Percentiles rank a stretch among this genome's conserved stretches.
Conservation (phyloP, 1,140 invertebrate species). For the Helicorthomorpha holstii region DNA sequence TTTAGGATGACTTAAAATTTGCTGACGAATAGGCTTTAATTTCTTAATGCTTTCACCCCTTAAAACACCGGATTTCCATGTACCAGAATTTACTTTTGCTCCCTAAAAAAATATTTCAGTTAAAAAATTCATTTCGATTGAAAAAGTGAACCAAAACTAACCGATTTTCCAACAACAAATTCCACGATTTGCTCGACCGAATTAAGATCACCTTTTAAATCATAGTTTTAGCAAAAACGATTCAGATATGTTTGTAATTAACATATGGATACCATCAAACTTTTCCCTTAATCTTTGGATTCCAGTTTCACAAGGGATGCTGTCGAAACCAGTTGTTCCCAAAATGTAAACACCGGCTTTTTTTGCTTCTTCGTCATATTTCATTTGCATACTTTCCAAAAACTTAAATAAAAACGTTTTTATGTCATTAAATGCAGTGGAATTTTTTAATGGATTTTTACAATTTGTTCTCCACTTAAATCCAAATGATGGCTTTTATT, state of each 20-base stretch:
- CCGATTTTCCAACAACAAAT: background rate
- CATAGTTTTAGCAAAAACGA: background rate
- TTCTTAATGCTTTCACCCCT: background rate
- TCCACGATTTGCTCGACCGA: background rate
- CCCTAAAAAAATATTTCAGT: background rate
- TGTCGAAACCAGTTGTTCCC: background rate
- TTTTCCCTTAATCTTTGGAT: background rate
- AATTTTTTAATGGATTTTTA: slow-evolving; percentile 15
- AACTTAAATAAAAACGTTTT: background rate
- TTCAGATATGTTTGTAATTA: background rate
- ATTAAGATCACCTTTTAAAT: background rate
- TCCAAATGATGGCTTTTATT: slow-evolving; percentile 71
- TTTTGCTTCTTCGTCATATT: background rate
- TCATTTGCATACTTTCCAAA: background rate
- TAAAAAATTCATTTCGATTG: background rate
- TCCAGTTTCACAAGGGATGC: background rate
- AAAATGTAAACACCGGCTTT: background rate
- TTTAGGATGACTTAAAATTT: background rate
- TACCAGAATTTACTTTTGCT: background rate
- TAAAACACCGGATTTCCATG: background rate
- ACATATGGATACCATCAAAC: background rate
- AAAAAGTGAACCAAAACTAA: background rate
- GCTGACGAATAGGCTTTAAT: background rate
- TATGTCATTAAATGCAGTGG: too few species aligned
- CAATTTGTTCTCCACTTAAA: slow-evolving; percentile 70